Evolutionary conservation across 2,113 vertebrate species (phyloP).

Genomic region (Chloropsis cyanopogon): DNA sequence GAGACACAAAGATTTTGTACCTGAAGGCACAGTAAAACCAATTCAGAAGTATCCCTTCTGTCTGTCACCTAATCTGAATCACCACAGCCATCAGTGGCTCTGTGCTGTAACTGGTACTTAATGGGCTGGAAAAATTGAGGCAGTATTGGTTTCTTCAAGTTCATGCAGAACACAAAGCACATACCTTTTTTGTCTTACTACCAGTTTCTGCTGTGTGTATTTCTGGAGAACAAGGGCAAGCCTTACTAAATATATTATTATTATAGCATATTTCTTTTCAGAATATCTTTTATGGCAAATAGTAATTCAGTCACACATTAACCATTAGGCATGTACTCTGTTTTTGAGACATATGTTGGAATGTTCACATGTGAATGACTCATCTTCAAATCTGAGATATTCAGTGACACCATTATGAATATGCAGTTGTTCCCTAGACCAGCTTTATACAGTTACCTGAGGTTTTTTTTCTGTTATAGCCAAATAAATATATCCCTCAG

Average conservation of each 20-base stretch:
- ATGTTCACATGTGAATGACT: not conserved
- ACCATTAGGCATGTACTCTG: not conserved
- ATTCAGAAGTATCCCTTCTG: not conserved
- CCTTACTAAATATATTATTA: not conserved
- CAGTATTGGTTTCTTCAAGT: not conserved
- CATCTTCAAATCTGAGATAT: not conserved
- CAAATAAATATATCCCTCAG: not conserved
- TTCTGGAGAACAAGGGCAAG: not conserved
- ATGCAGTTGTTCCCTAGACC: not conserved
- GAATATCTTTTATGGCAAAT: not conserved
- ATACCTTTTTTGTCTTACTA: not conserved
- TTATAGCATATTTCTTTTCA: not conserved
- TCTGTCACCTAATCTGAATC: not conserved
- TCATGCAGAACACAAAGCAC: not conserved
- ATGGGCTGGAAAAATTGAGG: slow-evolving; percentile 6
- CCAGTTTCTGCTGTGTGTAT: not conserved
- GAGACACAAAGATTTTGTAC: not conserved
- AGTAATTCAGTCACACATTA: not conserved
- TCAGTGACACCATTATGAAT: not conserved
- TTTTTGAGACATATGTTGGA: not conserved
- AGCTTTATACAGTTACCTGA: not conserved
- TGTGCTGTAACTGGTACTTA: not conserved
- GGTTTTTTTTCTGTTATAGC: not conserved
- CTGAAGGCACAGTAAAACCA: slow-evolving; percentile 9
- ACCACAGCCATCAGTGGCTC: not conserved